Evolutionary conservation across 2,113 vertebrate genomes (phyloP), one percentile per base, ranked within the genome.

Genomic region (Apodemus speciosus): DNA sequence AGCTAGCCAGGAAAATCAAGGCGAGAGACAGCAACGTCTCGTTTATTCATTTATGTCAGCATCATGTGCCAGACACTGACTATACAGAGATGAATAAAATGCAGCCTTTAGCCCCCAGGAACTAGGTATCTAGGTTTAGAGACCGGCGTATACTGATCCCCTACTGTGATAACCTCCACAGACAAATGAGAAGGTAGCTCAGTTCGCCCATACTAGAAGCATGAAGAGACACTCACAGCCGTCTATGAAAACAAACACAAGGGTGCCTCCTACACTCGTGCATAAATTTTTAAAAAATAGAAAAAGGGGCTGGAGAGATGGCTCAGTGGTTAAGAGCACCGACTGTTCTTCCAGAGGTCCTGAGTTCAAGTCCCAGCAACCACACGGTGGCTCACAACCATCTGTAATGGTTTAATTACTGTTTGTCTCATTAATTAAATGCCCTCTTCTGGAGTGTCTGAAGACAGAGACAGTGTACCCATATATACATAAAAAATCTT

Each of bases 191-290:
- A 58, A 15, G 15, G 4, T 69, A 88, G 25, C 8, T 43, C 32
- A 84, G 60, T 43, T 68, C 49, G 66, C 27, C 25, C 1, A 32
- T 60, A 66, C 75, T 14, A 64, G 21, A 79, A 76, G 58, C 14
- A 14, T 1, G 23, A 15, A 51, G 64, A 35, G 11, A 64, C 0
- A n/a, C 2, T 38, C 56, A 13, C 3, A n/a, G 6, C 9, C 68
- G 30, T 10, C 43, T 32, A 3, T 4, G 23, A 32, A 88, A 51
- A 25, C 9, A 9, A 2, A 13, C 5, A 18, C 2, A 46, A 62
- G 27, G 14, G 58, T 2, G 21, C 6, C 25, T 30, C 23, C 60
- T 83, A 35, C 25, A 49, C 64, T 71, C 62, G 16, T 66, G 72
- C 49, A 38, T 76, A 35, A 25, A 8, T 23, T 68, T 32, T 30